These are phyloP conservation scores for Sabatieria punctata DNA, from an alignment of 2,888 invertebrate genomes.

Conservation along the genomic window DNA sequence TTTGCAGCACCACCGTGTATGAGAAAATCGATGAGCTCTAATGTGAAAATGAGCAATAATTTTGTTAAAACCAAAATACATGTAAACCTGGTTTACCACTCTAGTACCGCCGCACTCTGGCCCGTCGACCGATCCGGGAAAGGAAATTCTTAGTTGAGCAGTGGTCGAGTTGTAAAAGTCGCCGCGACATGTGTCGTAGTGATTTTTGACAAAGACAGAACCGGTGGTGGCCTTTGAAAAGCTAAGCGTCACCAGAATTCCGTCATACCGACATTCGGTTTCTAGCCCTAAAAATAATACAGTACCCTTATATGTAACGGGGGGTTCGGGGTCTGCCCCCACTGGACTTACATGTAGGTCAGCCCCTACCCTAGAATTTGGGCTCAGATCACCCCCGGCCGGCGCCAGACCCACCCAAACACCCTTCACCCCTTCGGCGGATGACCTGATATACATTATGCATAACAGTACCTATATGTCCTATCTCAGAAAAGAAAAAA, in stretches of 20 bases:
- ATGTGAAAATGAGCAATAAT: no score
- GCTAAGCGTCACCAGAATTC: constrained; percentile 17
- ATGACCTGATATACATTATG: no score
- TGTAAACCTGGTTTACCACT: constrained; percentile 11
- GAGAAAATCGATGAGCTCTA: constrained; percentile 21
- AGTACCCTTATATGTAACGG: no score
- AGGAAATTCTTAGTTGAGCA: constrained; percentile 22
- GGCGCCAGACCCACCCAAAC: no score
- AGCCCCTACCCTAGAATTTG: no score
- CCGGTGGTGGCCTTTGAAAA: constrained; percentile 21
- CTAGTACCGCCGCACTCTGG: constrained; percentile 22
- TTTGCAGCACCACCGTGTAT: constrained; percentile 25
- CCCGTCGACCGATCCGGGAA: constrained; percentile 17
- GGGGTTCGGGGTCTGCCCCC: no score
- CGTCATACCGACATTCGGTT: constrained; percentile 26
- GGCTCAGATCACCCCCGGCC: no score
- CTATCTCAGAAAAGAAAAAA: no score
- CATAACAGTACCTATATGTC: no score
- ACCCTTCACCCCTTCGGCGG: no score
- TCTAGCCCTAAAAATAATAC: constrained; percentile 15
- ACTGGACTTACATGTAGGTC: no score
- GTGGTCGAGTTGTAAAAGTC: constrained; percentile 7
- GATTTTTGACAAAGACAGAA: constrained; percentile 24
- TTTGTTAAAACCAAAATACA: no score
- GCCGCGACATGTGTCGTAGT: constrained; percentile 8